phyloP scores from a whole-genome alignment of 2,797 vertebrate genomes.

The Clarias pachynema region DNA sequence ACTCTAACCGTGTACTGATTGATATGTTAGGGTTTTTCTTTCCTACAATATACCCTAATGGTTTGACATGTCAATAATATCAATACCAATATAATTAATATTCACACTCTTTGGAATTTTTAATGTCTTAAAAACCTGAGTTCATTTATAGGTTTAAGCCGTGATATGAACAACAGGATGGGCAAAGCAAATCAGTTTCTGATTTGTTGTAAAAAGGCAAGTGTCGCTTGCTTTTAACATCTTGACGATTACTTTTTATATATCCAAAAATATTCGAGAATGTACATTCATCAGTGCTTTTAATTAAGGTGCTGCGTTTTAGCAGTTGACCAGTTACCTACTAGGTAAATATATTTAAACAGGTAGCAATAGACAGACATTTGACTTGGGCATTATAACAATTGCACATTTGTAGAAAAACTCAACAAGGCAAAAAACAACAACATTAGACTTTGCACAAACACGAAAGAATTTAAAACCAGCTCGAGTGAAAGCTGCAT shows the following conservation, averaged over 20 bases:
- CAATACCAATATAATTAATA: background rate
- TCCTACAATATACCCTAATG: background rate
- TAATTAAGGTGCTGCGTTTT: background rate
- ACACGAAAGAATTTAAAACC: background rate
- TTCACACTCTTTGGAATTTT: background rate
- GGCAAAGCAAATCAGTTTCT: background rate
- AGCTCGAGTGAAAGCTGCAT: background rate
- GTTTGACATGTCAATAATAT: background rate
- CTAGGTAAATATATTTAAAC: background rate
- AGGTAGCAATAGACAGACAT: background rate
- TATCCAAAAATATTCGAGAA: background rate
- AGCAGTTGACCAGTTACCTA: background rate
- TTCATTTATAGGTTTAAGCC: background rate
- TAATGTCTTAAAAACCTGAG: background rate
- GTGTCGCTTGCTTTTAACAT: background rate
- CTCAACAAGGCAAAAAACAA: background rate
- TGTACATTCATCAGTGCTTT: slow-evolving; percentile 7
- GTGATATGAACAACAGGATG: background rate
- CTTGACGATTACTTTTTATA: no score
- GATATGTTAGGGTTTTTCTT: slow-evolving; percentile 21
- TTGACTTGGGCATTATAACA: background rate
- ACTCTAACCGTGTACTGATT: background rate
- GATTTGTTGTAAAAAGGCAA: background rate
- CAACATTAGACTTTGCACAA: background rate
- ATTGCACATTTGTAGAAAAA: background rate